Conservation (phyloP, 2,113 vertebrate genomes). For the Sinocyclocheilus anshuiensis region DNA sequence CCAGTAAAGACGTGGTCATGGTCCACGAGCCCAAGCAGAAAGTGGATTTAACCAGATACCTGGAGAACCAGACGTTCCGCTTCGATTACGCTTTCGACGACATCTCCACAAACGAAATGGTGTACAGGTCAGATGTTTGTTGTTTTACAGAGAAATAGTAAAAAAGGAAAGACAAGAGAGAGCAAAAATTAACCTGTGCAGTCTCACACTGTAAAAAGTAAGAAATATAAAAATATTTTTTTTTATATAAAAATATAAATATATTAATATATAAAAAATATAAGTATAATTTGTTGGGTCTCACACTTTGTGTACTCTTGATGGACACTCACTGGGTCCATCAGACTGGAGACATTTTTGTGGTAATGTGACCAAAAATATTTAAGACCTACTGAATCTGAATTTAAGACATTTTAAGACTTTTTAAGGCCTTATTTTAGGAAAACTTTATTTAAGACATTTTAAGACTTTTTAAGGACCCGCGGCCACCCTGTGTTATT, state of each 20-base stretch:
- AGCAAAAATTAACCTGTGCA: background rate
- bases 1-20: slow-evolving; percentile 98
- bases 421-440: no score
- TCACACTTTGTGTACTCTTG: background rate
- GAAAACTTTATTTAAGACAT: no score
- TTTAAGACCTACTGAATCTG: no score
- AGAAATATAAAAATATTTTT: background rate
- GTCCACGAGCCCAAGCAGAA: slow-evolving; percentile 99
- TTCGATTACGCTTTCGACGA: slow-evolving; percentile 98
- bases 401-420: no score
- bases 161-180: background rate
- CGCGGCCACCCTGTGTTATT: no score
- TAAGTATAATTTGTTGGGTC: background rate
- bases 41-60: slow-evolving; percentile 94
- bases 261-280: background rate
- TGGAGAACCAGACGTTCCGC: slow-evolving; percentile 98
- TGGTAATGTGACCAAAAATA: no score
- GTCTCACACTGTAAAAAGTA: background rate
- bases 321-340: no score
- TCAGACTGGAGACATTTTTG: no score
- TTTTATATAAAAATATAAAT: background rate
- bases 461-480: no score
- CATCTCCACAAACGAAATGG: slow-evolving; percentile 95
- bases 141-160: background rate
- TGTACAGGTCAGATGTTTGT: slow-evolving; percentile 84